Conservation (phyloP, 2,113 vertebrate genomes). For the Phodopus roborovskii region DNA sequence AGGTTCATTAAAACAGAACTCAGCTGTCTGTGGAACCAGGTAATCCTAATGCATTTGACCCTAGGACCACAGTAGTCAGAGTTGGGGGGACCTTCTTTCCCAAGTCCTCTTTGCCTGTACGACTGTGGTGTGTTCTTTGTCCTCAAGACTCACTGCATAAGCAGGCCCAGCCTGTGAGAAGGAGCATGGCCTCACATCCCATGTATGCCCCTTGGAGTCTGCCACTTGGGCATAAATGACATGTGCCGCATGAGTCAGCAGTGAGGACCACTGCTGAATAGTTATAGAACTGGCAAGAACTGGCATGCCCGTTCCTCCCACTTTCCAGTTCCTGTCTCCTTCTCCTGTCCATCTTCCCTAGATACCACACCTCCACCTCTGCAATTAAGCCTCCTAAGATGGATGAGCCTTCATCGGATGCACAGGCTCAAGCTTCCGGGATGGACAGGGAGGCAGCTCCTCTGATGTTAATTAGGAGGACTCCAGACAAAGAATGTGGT, state of each 20-base stretch:
- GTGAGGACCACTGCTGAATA: too few species aligned
- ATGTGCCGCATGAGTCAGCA: background rate
- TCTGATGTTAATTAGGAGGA: rapidly evolving
- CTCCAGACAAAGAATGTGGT: background rate
- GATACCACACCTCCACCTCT: background rate
- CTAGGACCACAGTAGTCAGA: background rate
- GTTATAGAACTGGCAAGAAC: background rate
- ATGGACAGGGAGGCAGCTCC: rapidly evolving
- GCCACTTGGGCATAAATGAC: too few species aligned
- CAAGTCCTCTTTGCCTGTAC: background rate
- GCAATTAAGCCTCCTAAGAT: background rate
- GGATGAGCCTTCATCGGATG: background rate
- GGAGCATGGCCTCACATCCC: background rate
- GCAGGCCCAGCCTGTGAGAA: background rate
- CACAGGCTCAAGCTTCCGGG: rapidly evolving
- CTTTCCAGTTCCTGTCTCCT: rapidly evolving
- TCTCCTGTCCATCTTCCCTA: background rate
- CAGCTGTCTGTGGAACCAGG: background rate
- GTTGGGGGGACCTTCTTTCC: background rate
- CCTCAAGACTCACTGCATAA: rapidly evolving
- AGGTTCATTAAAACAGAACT: rapidly evolving
- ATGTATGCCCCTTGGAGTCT: background rate
- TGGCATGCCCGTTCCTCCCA: background rate
- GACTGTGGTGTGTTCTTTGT: rapidly evolving
- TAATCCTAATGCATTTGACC: too few species aligned